Conservation (phyloP, 2,797 vertebrate genomes). For the Babyrousa celebensis region DNA sequence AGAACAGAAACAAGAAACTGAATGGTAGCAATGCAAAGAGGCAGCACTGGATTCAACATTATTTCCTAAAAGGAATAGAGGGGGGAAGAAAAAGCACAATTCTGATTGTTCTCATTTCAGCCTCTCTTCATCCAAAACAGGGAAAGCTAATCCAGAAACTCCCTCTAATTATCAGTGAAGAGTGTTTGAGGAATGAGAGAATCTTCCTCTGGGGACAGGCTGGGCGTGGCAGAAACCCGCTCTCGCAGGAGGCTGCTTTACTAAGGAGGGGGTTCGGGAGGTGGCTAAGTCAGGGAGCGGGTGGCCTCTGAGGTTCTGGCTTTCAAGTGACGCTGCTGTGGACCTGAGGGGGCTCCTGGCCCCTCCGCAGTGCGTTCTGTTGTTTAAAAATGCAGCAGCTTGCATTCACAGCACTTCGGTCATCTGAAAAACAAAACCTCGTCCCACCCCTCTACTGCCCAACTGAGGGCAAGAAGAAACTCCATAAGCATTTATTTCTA, state of each 20-base stretch:
- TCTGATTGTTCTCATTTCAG: constrained; percentile 37
- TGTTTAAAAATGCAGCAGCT: constrained; percentile 41
- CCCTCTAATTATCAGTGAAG: background rate
- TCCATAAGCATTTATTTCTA: background rate
- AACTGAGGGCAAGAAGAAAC: constrained; percentile 32
- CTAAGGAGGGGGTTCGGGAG: background rate
- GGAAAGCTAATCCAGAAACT: background rate
- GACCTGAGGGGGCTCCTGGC: background rate
- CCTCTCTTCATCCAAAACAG: constrained; percentile 51
- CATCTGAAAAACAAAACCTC: constrained; percentile 48
- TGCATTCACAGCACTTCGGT: constrained; percentile 60
- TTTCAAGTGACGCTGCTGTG: constrained; percentile 22
- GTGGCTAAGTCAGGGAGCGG: constrained; percentile 1
- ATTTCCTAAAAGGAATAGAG: background rate
- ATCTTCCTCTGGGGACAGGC: background rate
- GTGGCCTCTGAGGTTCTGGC: constrained; percentile 62
- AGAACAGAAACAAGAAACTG: constrained; percentile 17
- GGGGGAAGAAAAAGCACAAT: background rate
- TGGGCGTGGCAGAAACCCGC: background rate
- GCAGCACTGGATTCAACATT: background rate
- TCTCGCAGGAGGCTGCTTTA: background rate
- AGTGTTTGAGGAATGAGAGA: background rate
- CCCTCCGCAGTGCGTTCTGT: constrained; percentile 51
- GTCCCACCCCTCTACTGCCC: background rate
- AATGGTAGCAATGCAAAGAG: background rate